Evolutionary conservation across 2,113 vertebrate genomes (phyloP), one percentile per base, ranked within the genome.

Genomic region (Etia nguti): DNA sequence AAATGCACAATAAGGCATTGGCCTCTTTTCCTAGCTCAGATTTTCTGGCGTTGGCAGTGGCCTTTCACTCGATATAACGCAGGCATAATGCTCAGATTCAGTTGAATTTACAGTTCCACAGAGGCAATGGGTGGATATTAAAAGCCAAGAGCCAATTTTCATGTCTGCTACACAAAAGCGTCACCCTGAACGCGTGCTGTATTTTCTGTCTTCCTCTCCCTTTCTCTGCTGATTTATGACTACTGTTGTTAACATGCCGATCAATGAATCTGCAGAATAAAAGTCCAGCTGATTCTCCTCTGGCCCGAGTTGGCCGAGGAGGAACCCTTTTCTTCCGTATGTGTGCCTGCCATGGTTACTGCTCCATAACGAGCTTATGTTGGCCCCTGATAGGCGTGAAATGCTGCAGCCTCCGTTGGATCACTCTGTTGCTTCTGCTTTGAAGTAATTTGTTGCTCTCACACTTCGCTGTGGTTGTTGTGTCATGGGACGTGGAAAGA

Each of bases 341-440:
- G 55, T 91, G 90, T 57, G 85, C 77, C 83, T 68, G 83, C 82
- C 79, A 84, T 83, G 87, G 89, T 83, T 86, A 36, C 80, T 77
- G 81, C 88, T 88, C 79, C 20, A 83, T 94, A 95, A 94, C 88
- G 52, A 91, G 92, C 94, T 94, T 94, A 94, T 54, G 57, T 84
- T 77, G 82, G 89, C 91, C 92, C 90, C 62, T 88, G 62, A 90
- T 81, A 90, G 79, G 88, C 89, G 26, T 90, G 82, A 93, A 91
- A 92, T 88, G 83, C 86, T 81, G 92, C 89, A 86, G 85, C 90
- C 81, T 38, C 87, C 10, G 87, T 88, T 86, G 65, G 83, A 92
- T 87, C 83, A 34, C 83, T 88, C 82, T 87, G 85, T 77, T 80
- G 83, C 85, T 62, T 82, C 86, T 81, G 83, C 86, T 91, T 85